Conservation (phyloP, 2,888 invertebrate species). For the Tiliacea aurago region DNA sequence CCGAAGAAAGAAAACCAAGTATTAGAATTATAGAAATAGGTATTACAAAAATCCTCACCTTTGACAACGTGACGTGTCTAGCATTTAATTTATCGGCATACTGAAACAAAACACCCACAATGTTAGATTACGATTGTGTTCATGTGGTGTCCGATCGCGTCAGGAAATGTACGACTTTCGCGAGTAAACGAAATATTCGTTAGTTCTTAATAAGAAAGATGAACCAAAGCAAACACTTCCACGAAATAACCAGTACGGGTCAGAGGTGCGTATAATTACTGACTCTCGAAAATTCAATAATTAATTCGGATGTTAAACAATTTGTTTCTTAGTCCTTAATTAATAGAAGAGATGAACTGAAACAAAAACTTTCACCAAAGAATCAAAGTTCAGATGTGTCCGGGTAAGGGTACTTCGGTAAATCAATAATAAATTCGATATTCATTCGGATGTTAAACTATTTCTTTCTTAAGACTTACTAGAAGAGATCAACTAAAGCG, state of each 20-base stretch:
- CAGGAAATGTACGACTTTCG: too few relatives aligned
- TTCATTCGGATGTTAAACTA: neutral
- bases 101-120: neutral
- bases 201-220: neutral
- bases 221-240: neutral
- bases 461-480: neutral
- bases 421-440: too few relatives aligned
- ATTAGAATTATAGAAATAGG: neutral
- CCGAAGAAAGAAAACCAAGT: neutral
- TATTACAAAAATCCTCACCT: neutral
- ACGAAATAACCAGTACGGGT: neutral
- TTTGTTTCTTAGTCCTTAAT: neutral
- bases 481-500: neutral
- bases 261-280: too few relatives aligned
- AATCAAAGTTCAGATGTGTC: neutral
- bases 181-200: too few relatives aligned
- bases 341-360: neutral
- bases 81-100: neutral
- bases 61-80: neutral
- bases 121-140: neutral
- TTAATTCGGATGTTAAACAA: neutral
- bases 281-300: too few relatives aligned
- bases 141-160: too few relatives aligned
- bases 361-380: slow-evolving; percentile 7
- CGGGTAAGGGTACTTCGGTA: too few relatives aligned